phyloP scores from a whole-genome alignment of 2,113 vertebrate genomes.

The Anolis sagrei region DNA sequence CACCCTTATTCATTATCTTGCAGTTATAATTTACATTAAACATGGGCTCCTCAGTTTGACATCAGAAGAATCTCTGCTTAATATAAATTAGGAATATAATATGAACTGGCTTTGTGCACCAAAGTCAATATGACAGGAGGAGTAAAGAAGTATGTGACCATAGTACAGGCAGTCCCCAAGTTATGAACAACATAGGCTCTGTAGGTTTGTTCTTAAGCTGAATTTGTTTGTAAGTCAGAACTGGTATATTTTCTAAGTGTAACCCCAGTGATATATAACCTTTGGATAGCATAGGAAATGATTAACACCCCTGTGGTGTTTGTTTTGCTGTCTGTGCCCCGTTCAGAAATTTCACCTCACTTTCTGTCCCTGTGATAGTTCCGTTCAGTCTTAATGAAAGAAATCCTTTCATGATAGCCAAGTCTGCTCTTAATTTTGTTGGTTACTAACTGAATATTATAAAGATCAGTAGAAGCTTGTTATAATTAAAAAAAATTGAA shows the following conservation, averaged over 20 bases:
- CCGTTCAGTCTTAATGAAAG: neutral
- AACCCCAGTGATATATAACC: too few species aligned
- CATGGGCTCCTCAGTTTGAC: neutral
- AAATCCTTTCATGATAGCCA: constrained; percentile 5
- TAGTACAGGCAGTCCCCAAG: too few species aligned
- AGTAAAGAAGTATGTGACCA: neutral
- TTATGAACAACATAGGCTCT: too few species aligned
- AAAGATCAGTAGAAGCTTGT: constrained; percentile 34
- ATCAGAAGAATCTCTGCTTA: neutral
- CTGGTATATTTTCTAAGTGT: too few species aligned
- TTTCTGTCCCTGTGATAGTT: neutral
- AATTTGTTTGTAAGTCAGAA: too few species aligned
- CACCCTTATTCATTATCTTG: neutral
- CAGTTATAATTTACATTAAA: neutral
- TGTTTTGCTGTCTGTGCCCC: too few species aligned
- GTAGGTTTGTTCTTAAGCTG: too few species aligned
- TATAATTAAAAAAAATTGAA: constrained; percentile 46
- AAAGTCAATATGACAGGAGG: neutral
- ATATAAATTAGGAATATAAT: neutral
- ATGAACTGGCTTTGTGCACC: neutral
- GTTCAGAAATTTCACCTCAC: too few species aligned
- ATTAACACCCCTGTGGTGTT: too few species aligned
- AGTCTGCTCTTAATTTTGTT: neutral
- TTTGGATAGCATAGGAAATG: too few species aligned
- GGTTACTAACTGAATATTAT: constrained; percentile 13